These are phyloP conservation scores for Apteryx mantelli DNA, from an alignment of 2,113 vertebrate species.

Conservation along the genomic window DNA sequence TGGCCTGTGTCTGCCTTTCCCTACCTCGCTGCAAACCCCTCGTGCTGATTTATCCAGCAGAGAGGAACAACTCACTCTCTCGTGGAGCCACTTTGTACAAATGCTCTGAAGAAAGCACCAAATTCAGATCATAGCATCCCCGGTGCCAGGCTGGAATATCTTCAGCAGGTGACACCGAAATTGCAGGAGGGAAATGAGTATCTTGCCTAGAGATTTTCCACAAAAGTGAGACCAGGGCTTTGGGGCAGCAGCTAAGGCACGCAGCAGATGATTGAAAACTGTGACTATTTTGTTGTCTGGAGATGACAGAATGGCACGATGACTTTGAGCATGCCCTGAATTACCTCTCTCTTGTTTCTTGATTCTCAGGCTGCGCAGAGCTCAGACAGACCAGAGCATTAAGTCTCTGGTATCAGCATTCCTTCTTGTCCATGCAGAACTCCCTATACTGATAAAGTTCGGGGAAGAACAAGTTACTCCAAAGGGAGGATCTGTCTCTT, in stretches of 20 bases:
- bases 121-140: accelerated
- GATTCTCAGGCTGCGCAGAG: neutral
- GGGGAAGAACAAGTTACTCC: neutral
- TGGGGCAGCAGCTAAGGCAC: neutral
- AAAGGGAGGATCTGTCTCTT: neutral
- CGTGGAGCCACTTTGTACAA: neutral
- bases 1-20: neutral
- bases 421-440: neutral
- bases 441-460: neutral
- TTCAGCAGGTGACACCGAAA: neutral
- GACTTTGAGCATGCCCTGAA: neutral
- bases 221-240: neutral
- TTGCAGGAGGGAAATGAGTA: neutral
- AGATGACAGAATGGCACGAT: neutral
- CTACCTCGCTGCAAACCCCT: neutral
- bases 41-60: neutral
- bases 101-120: neutral
- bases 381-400: neutral
- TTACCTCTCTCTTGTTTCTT: neutral
- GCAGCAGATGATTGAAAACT: neutral
- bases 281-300: neutral
- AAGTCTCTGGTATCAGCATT: neutral
- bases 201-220: neutral
- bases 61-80: neutral
- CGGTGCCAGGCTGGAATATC: neutral